Evolutionary conservation across 2,888 invertebrate species (phyloP).

Genomic region (Aporophyla lueneburgensis): DNA sequence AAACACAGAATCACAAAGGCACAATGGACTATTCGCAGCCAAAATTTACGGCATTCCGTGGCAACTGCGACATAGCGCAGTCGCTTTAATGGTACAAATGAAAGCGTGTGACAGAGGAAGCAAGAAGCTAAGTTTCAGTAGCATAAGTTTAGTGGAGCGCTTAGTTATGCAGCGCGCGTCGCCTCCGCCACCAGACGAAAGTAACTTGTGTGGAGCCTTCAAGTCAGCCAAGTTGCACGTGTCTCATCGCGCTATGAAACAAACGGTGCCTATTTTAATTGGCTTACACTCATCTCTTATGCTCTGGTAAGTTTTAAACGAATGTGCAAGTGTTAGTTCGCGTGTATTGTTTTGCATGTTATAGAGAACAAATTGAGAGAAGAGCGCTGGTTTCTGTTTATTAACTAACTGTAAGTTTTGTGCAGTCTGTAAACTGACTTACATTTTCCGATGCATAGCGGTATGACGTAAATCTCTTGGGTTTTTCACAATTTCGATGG

Average conservation of each 20-base stretch:
- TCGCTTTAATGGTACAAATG: slow-evolving; percentile 77
- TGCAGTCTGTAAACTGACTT: background rate
- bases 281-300: slow-evolving; percentile 65
- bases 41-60: slow-evolving; percentile 66
- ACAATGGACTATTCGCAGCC: slow-evolving; percentile 60
- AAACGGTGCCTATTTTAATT: slow-evolving; percentile 75
- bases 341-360: background rate
- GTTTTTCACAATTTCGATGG: no score
- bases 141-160: slow-evolving; percentile 75
- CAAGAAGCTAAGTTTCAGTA: slow-evolving; percentile 75
- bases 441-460: no score
- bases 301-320: slow-evolving; percentile 61
- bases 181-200: slow-evolving; percentile 67
- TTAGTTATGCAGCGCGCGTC: slow-evolving; percentile 77
- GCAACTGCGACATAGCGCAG: slow-evolving; percentile 60
- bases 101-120: slow-evolving; percentile 73
- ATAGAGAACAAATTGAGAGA: background rate
- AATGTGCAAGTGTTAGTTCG: background rate
- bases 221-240: slow-evolving; percentile 76
- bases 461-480: no score
- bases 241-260: slow-evolving; percentile 71
- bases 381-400: background rate
- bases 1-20: slow-evolving; percentile 33
- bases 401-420: background rate
- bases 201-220: slow-evolving; percentile 73